Percentiles rank a stretch among this genome's conserved stretches.
These are phyloP conservation scores for Oxygymnocypris stewartii DNA, from an alignment of 2,113 vertebrate genomes.

Conservation along the genomic window DNA sequence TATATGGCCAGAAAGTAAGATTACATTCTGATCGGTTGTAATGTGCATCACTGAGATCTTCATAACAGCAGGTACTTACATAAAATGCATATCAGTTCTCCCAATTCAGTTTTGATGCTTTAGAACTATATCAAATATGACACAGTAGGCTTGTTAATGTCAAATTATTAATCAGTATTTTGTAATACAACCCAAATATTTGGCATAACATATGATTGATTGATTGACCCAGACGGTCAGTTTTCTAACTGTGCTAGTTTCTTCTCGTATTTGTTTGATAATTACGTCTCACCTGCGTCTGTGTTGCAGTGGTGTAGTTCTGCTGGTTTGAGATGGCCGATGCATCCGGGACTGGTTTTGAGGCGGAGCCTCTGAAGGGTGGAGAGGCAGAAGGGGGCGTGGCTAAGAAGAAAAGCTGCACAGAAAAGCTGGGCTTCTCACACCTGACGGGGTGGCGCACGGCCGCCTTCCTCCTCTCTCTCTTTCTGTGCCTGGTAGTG, in stretches of 20 bases:
- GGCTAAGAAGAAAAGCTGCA: slow-evolving; percentile 64
- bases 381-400: slow-evolving; percentile 71
- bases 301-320: slow-evolving; percentile 20
- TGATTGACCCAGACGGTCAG: not conserved
- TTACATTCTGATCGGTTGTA: not conserved
- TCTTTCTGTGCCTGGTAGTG: slow-evolving; percentile 85
- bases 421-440: slow-evolving; percentile 62
- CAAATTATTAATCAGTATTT: not conserved
- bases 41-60: not conserved
- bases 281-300: not conserved
- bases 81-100: not conserved
- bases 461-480: slow-evolving; percentile 82
- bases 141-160: not conserved
- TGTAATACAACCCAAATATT: not conserved
- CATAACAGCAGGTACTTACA: not conserved
- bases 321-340: slow-evolving; percentile 70
- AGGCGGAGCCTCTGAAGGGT: slow-evolving; percentile 84
- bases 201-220: not conserved
- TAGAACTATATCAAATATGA: not conserved
- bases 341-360: slow-evolving; percentile 74
- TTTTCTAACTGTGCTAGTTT: not conserved
- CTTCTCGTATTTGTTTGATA: not conserved
- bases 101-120: not conserved
- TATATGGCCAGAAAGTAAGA: not conserved
- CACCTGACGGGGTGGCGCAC: slow-evolving; percentile 83